phyloP scores from a whole-genome alignment of 1,140 invertebrate genomes.

The Glomeris maerens region DNA sequence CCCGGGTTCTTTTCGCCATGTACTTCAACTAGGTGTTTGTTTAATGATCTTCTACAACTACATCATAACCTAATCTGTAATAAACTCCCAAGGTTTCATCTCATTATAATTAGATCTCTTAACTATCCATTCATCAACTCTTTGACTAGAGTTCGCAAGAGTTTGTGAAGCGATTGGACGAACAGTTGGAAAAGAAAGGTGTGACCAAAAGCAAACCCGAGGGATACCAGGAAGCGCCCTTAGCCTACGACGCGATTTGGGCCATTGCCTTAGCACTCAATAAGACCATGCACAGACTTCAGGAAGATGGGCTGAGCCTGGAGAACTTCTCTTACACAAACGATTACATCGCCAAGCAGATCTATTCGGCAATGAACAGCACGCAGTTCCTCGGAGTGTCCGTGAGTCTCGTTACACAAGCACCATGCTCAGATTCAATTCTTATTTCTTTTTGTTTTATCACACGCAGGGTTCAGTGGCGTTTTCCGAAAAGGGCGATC shows the following conservation, averaged over 20 bases:
- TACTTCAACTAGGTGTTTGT: too few species aligned
- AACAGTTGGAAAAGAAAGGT: slow-evolving; percentile 54
- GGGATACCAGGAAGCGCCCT: slow-evolving; percentile 93
- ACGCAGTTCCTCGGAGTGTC: slow-evolving; percentile 96
- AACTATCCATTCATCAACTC: slow-evolving; percentile 20
- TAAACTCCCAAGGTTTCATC: too few species aligned
- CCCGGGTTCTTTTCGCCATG: too few species aligned
- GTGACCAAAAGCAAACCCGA: slow-evolving; percentile 69
- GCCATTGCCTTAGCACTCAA: slow-evolving; percentile 92
- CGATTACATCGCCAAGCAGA: slow-evolving; percentile 82
- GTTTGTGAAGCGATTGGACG: slow-evolving; percentile 52
- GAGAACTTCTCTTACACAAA: slow-evolving; percentile 97
- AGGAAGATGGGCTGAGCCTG: slow-evolving; percentile 58
- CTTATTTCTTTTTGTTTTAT: slow-evolving; percentile 15
- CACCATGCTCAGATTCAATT: background rate
- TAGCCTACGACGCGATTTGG: slow-evolving; percentile 99
- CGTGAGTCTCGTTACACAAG: slow-evolving; percentile 42
- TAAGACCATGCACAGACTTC: slow-evolving; percentile 77
- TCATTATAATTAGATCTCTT: background rate
- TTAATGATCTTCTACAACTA: too few species aligned
- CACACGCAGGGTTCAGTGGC: slow-evolving; percentile 67
- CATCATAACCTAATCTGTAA: too few species aligned
- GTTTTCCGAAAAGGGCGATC: slow-evolving; percentile 85
- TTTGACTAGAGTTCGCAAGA: slow-evolving; percentile 42
- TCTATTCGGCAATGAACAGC: slow-evolving; percentile 92